phyloP scores from a whole-genome alignment of 2,888 invertebrate genomes.

The Drosophila peninsularis region DNA sequence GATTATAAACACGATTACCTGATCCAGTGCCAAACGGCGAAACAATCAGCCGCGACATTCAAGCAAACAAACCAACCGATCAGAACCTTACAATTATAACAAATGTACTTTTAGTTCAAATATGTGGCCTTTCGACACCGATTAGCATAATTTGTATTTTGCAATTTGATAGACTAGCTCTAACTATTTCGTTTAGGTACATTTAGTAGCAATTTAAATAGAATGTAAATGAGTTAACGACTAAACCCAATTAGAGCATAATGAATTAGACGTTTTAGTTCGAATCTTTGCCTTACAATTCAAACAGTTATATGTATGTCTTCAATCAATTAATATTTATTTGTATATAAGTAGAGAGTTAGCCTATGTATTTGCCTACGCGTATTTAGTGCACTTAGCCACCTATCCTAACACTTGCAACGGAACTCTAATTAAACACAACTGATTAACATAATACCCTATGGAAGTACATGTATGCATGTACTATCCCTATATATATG shows the following conservation, averaged over 20 bases:
- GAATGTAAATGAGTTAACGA: constrained; percentile 23
- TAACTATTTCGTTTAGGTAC: constrained; percentile 23
- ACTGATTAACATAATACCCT: constrained; percentile 47
- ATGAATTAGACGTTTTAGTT: constrained; percentile 40
- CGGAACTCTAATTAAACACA: constrained; percentile 58
- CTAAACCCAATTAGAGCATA: constrained; percentile 29
- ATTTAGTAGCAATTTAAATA: constrained; percentile 41
- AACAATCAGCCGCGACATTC: constrained; percentile 24
- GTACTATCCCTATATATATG: constrained; percentile 17
- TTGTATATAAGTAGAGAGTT: constrained; percentile 62
- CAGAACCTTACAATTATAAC: constrained; percentile 18
- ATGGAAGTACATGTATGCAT: constrained; percentile 33
- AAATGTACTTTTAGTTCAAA: constrained; percentile 65
- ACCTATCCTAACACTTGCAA: constrained; percentile 35
- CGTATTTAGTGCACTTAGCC: constrained; percentile 42
- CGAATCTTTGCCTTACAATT: constrained; percentile 47
- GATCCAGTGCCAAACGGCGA: constrained; percentile 67
- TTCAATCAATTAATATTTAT: constrained; percentile 65
- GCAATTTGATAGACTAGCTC: constrained; percentile 38
- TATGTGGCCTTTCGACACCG: constrained; percentile 75
- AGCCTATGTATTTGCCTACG: constrained; percentile 31
- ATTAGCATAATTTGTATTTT: constrained; percentile 56
- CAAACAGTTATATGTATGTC: constrained; percentile 31
- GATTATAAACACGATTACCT: constrained; percentile 86
- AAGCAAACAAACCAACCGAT: constrained; percentile 12